phyloP scores from a whole-genome alignment of 2,797 vertebrate species.

The Melanotaenia pygmaea region DNA sequence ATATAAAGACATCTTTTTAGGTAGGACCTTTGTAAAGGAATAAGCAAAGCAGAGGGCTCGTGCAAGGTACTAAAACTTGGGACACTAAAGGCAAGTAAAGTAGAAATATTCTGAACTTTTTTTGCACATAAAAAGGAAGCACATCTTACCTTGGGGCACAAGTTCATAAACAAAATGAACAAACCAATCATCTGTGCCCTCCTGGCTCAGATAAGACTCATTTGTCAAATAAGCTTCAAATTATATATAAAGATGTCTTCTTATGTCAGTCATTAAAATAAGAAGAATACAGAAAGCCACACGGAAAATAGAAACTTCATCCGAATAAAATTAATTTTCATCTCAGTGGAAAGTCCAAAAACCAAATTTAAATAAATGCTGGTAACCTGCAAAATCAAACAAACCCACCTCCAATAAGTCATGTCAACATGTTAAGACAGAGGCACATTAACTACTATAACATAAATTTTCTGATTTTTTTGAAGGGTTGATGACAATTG shows the following conservation, averaged over 20 bases:
- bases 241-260: constrained; percentile 14
- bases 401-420: constrained; percentile 7
- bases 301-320: constrained; percentile 11
- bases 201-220: constrained; percentile 39
- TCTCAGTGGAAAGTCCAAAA: constrained; percentile 4
- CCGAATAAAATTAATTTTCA: constrained; percentile 7
- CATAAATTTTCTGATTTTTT: constrained; percentile 3
- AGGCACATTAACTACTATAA: constrained; percentile 6
- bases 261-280: constrained; percentile 17
- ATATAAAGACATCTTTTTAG: constrained; percentile 15
- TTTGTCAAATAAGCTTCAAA: constrained; percentile 21
- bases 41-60: constrained; percentile 26
- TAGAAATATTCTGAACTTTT: constrained; percentile 19
- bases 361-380: constrained; percentile 9
- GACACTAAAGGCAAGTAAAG: constrained; percentile 43
- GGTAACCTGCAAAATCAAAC: constrained; percentile 30
- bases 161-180: constrained; percentile 24
- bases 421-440: constrained; percentile 11
- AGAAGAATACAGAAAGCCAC: background rate
- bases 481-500: constrained; percentile 1
- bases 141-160: constrained; percentile 13
- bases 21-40: constrained; percentile 32
- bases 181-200: constrained; percentile 22
- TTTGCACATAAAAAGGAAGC: constrained; percentile 18
- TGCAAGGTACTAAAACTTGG: constrained; percentile 45